Base-by-base conservation (phyloP, 2,113 vertebrate genomes). In the Daubentonia madagascariensis region DNA sequence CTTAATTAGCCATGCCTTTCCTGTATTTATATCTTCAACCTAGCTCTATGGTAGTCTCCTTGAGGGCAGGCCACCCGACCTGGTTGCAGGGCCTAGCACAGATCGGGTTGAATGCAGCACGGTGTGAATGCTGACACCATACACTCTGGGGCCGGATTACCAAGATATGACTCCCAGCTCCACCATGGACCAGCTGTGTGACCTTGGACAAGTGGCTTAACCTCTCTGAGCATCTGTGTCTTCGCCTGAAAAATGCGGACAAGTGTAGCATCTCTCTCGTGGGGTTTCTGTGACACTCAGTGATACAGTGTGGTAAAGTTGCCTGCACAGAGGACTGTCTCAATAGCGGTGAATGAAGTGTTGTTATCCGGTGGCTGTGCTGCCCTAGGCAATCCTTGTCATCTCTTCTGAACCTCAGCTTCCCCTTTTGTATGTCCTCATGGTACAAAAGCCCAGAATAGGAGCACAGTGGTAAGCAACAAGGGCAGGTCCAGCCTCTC, bases 331-430 rank as follows among this genome's bases (percentile, higher is more conserved):
- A 45, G 40, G 67, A 35, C 2, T 0, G 0, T 17, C 65, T 68
- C n/a, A 8, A 0, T 20, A 0, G 2, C 0, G 0, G 8, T 4
- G 22, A 8, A 20, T 20, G 4, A 52, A 20, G 18, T 3, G 16
- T 17, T 32, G 63, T 7, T 45, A 37, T 20, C 57, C 12, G 52
- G 9, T 8, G 16, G n/a, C 81, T 17, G 5, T 3, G 37, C 2
- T 25, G 23, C 54, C 48, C 89, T 18, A 32, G 20, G 22, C 5
- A 10, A 63, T 11, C 17, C 37, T 30, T 3, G 6, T 1, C 32
- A 16, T 43, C 80, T 70, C 57, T 59, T 37, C 78, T n/a, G 63
- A 94, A 59, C 52, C 48, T 63, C 12, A 6, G 32, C 12, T 28
- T 54, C n/a, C 8, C 16, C 28, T 28, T 70, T 65, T 10, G 2